These are phyloP conservation scores for Dendroctonus valens DNA, from an alignment of 1,140 invertebrate species.

Conservation along the genomic window DNA sequence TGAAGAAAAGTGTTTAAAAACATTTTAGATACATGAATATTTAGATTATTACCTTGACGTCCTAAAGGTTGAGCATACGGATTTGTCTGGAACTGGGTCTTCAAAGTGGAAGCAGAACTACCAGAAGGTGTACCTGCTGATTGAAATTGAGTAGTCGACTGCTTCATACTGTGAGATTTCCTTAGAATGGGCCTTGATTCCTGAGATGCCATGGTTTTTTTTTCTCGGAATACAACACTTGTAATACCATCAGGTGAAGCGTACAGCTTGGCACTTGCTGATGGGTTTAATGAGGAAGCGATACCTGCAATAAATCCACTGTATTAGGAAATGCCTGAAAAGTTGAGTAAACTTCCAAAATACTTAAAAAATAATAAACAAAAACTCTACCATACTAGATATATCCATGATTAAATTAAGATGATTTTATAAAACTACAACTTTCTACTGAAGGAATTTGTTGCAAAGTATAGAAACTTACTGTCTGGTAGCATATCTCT, in stretches of 20 bases:
- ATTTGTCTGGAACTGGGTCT: conserved; percentile 47
- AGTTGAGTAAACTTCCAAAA: no score
- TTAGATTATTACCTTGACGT: conserved; percentile 49
- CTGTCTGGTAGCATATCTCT: conserved; percentile 42
- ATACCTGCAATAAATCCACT: conserved; percentile 50
- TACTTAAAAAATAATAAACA: no score
- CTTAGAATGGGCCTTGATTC: conserved; percentile 58
- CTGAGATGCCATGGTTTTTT: conserved; percentile 60
- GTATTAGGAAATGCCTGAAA: not conserved
- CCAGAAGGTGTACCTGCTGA: conserved; percentile 41
- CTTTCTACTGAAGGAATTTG: not conserved
- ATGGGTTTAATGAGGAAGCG: conserved; percentile 83
- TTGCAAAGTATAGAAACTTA: conserved; percentile 7
- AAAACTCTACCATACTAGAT: no score
- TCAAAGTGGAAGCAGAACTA: conserved; percentile 33
- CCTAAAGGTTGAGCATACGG: conserved; percentile 66
- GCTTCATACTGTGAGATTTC: conserved; percentile 63
- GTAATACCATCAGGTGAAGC: conserved; percentile 83
- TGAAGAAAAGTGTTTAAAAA: conserved; percentile 45
- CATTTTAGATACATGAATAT: conserved; percentile 51
- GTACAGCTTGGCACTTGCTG: conserved; percentile 81
- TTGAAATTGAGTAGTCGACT: conserved; percentile 51
- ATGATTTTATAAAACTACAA: not conserved
- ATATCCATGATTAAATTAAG: not conserved
- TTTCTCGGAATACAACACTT: conserved; percentile 75